These are phyloP conservation scores for Nasonia longicornis DNA, from an alignment of 1,140 invertebrate genomes.

Conservation along the genomic window DNA sequence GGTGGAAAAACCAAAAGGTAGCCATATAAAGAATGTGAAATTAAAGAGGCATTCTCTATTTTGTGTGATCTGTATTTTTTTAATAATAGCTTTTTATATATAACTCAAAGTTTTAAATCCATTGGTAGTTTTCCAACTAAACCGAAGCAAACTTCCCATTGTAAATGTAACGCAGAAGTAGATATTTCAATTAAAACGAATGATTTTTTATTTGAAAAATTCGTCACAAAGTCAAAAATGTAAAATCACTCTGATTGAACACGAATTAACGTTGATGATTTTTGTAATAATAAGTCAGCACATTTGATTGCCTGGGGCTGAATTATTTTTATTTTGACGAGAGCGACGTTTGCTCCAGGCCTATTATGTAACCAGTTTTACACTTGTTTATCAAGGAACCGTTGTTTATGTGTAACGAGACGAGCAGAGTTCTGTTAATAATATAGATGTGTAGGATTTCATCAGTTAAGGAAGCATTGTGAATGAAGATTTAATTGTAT, in stretches of 20 bases:
- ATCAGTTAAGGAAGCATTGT: constrained; percentile 30
- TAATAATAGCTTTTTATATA: constrained; percentile 64
- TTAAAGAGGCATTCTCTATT: constrained; percentile 63
- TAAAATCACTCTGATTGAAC: not conserved
- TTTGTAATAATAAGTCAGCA: constrained; percentile 10
- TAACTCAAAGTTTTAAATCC: constrained; percentile 40
- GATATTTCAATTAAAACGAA: not conserved
- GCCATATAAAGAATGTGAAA: constrained; percentile 50
- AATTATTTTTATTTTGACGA: constrained; percentile 50
- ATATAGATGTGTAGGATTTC: constrained; percentile 8
- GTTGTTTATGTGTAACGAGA: constrained; percentile 32
- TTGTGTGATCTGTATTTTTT: constrained; percentile 66
- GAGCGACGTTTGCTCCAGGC: constrained; percentile 56
- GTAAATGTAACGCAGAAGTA: constrained; percentile 18
- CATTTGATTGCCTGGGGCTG: constrained; percentile 51
- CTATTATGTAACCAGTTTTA: constrained; percentile 62
- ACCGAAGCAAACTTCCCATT: constrained; percentile 22
- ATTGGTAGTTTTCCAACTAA: constrained; percentile 21
- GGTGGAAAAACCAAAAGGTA: constrained; percentile 42
- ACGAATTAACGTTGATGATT: not conserved
- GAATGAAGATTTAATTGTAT: constrained; percentile 55
- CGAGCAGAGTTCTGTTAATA: constrained; percentile 20
- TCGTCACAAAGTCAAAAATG: not conserved
- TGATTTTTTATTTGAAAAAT: constrained; percentile 4
- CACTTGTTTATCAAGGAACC: constrained; percentile 38